Base-by-base conservation (phyloP, 2,797 vertebrate genomes). In the Protonibea diacanthus region DNA sequence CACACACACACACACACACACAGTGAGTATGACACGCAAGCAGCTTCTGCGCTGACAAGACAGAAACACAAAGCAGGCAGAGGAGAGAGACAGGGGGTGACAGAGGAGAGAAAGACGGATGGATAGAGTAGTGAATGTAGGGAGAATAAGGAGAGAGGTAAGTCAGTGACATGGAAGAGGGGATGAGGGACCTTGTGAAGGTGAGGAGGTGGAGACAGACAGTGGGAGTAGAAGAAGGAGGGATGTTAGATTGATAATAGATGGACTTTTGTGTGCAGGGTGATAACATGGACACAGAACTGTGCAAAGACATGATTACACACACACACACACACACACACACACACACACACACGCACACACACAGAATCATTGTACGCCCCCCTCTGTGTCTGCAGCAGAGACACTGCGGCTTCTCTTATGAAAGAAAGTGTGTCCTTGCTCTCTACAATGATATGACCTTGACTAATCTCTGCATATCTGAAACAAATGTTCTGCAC, bases 31-130 rank as follows among this genome's bases (percentile, higher is more conserved):
- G 33, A 75, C 66, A 87, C 9, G 29, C 70, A 52, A 76, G 83
- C 78, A 75, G 78, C 73, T 62, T 57, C 79, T 68, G 21, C 18
- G 75, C 76, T 84, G 77, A 82, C 8, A 3, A 6, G 27, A 78
- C 3, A 25, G 71, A 81, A 77, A 74, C 38, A 21, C 29, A 25
- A 56, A 78, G 59, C 49, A 61, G 59, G 56, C 51, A 60, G 17
- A 51, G 60, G 29, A 21, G 47, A 18, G 44, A 66, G 45, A 52
- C 0, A 17, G 17, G 23, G 0, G 7, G 14, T 27, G 48, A 60
- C 40, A 40, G 59, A 62, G 33, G 4, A 1, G 58, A 47, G 48
- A 25, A 8, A 15, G 47, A 14, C 21, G 29, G 7, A 14, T 29
- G 17, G 21, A 52, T 18, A 10, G 13, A 23, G 6, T 13, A 18